Base-by-base conservation (phyloP, 2,888 invertebrate genomes). In the Bombylius major region DNA sequence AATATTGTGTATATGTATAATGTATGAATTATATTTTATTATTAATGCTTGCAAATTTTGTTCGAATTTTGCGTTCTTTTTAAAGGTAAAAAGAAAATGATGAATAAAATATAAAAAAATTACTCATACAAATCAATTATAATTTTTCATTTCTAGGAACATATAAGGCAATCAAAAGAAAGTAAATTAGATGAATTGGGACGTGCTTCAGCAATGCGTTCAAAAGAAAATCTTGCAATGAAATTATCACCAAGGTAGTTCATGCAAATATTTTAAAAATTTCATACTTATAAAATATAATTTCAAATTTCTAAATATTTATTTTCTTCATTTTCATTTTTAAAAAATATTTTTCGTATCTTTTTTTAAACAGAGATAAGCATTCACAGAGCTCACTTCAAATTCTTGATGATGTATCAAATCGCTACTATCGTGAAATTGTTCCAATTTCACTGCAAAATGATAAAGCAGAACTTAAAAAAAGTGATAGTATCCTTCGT, bases 81-180 rank as follows among this genome's bases (percentile, higher is more conserved):
- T 23, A 23, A 23, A 23, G 23, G 23, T 23, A 23, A 23, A 23
- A 23, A 23, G 3, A 23, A 23, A 23, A 23, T 23, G 23, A 3
- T 23, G 3, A 23, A 23, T 23, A 23, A 23, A 2, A 23, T 3
- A 23, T 23, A 23, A 23, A 23, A 23, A 23, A 23, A 2, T 23
- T 23, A 23, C 23, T 23, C 23, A 23, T 23, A 23, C 23, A 23
- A 23, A 23, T 23, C 2, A 23, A 23, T 3, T 23, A 36, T 4
- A 8, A 36, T 42, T 42, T 11, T 42, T 42, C 11, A 42, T 42
- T 42, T 11, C 4, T 75, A 85, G 84, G 84, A 84, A 64, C 83
- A 84, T 70, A 83, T 89, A 65, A 78, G 86, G 7, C 85, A 87
- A 65, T 89, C 89, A 1, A 82, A 87, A 56, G 89, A 89, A 69